Evolutionary conservation across 1,140 invertebrate species (phyloP).

Genomic region (Drosophila tristis): DNA sequence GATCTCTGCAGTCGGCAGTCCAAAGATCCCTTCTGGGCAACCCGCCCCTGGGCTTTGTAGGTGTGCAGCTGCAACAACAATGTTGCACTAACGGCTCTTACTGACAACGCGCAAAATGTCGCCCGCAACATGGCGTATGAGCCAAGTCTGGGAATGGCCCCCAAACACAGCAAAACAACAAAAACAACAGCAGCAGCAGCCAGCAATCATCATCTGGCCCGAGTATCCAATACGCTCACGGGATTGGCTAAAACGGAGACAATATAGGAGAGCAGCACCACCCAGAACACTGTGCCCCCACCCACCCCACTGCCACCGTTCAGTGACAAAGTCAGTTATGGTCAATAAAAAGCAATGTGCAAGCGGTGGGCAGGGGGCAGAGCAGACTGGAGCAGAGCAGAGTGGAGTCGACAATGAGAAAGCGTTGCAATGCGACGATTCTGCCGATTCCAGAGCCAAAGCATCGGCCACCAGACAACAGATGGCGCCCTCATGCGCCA

Average conservation of each 20-base stretch:
- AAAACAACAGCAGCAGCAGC: conserved; percentile 22
- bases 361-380: not conserved
- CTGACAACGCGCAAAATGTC: conserved; percentile 68
- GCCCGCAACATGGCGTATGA: conserved; percentile 71
- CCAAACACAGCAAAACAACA: conserved; percentile 3
- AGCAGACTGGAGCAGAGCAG: not conserved
- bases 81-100: conserved; percentile 63
- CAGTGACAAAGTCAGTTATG: conserved; percentile 80
- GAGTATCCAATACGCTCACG: conserved; percentile 38
- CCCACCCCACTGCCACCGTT: not conserved
- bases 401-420: conserved; percentile 64
- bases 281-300: not conserved
- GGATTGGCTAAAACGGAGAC: conserved; percentile 29
- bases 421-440: conserved; percentile 1
- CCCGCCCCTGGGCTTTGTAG: conserved; percentile 8
- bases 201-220: conserved; percentile 46
- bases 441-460: not conserved
- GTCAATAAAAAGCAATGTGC: conserved; percentile 80
- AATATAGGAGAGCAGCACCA: not conserved
- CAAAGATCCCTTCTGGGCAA: not conserved
- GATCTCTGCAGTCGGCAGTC: too few relatives aligned
- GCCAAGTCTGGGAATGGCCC: conserved; percentile 36
- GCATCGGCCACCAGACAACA: conserved; percentile 35
- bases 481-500: conserved; percentile 46
- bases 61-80: conserved; percentile 61